These are phyloP conservation scores for Ophiothrix spiculata DNA, from an alignment of 35 echinoderm and acorn worm genomes.

Conservation along the genomic window DNA sequence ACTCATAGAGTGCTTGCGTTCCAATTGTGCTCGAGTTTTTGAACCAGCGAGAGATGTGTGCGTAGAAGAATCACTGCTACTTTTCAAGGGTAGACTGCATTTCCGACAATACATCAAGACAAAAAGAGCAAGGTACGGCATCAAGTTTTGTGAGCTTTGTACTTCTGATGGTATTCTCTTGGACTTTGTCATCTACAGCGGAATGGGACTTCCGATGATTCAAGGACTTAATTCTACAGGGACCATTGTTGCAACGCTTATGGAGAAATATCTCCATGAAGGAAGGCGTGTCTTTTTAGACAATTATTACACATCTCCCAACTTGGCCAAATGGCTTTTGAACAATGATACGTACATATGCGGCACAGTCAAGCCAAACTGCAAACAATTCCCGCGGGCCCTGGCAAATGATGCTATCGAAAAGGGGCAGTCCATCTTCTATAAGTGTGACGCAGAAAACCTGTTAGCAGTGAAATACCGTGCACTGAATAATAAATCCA, in stretches of 20 bases:
- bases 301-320: no score
- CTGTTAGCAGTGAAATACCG: no score
- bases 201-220: neutral
- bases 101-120: slow-evolving; percentile 13
- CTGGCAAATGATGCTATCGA: neutral
- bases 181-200: slow-evolving; percentile 3
- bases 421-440: slow-evolving; percentile 11
- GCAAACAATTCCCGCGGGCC: neutral
- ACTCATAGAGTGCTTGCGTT: neutral
- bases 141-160: slow-evolving; percentile 18
- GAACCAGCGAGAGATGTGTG: neutral
- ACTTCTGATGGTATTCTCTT: slow-evolving; percentile 19
- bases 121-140: slow-evolving; percentile 14
- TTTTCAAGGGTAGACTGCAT: slow-evolving; percentile 12
- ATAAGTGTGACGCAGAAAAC: no score
- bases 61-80: slow-evolving; percentile 4
- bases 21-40: neutral
- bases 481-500: no score
- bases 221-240: neutral
- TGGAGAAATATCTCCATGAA: neutral
- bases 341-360: no score
- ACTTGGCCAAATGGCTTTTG: no score
- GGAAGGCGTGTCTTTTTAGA: neutral
- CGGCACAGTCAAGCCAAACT: no score
- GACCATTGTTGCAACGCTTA: neutral